Evolutionary conservation across 1,140 invertebrate genomes (phyloP), one percentile per base, ranked within the genome.

Genomic region (Habropoda laboriosa): DNA sequence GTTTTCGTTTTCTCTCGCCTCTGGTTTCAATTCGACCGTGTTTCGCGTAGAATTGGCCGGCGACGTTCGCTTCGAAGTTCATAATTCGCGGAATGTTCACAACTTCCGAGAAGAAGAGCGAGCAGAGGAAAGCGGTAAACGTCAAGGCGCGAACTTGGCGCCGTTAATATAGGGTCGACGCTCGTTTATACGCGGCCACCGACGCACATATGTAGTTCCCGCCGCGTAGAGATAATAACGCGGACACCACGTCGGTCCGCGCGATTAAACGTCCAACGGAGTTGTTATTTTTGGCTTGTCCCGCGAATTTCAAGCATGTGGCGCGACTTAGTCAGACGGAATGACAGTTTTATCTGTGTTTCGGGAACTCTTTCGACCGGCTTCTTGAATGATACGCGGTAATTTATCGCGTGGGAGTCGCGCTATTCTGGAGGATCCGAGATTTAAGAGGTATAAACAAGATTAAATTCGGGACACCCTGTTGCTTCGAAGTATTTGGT

Each of bases 1-100:
- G n/a, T 55, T 16, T 30, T 32, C 27, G 30, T 32, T 30, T 58
- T 35, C 30, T 13, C 12, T 13, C n/a, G n/a, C 30, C 16, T 18
- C 55, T 32, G 10, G 8, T 21, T 49, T 5, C 47, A 12, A 5
- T 58, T 13, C 16, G 4, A 30, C 57, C 79, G 67, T 8, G 42
- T 27, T 42, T 21, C 64, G 35, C 51, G 42, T 53, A 42, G 18
- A 67, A 67, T 73, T 49, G 55, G 63, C 27, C 38, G 18, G 13
- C 49, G 13, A 35, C 61, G 40, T 66, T n/a, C 30, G 64, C n/a
- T 67, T 45, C 40, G 32, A 57, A 58, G 47, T 85, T 84, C 71
- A 77, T 85, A 80, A 84, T 80, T 85, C 47, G 47, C 72, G 66
- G 64, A 76, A 85, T 80, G 66, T 85, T 81, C 72, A 72, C 84